phyloP scores from a whole-genome alignment of 2,797 vertebrate species.

The Notoglanidium macrostoma region DNA sequence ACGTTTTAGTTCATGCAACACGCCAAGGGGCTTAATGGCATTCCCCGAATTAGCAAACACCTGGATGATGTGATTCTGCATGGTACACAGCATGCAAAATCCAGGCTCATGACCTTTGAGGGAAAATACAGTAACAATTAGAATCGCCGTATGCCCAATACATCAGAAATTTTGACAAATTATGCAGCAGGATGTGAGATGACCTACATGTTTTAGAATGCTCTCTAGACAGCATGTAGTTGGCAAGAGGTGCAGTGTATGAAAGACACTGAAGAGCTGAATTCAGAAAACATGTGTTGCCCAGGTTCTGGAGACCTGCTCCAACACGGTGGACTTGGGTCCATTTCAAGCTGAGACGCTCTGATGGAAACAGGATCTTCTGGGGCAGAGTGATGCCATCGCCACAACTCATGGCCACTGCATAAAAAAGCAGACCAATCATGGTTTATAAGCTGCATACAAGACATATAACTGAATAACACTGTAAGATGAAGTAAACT shows the following conservation, averaged over 20 bases:
- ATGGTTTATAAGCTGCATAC: neutral
- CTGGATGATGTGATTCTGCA: constrained; percentile 94
- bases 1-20: constrained; percentile 95
- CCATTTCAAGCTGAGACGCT: constrained; percentile 93
- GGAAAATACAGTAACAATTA: neutral
- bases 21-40: constrained; percentile 90
- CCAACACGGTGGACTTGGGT: constrained; percentile 87
- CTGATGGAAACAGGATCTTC: constrained; percentile 89
- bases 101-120: constrained; percentile 87
- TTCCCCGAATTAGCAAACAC: constrained; percentile 90
- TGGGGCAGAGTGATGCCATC: constrained; percentile 92
- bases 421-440: neutral
- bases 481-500: neutral
- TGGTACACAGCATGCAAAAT: constrained; percentile 99
- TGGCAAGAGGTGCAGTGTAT: constrained; percentile 92
- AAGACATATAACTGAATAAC: neutral
- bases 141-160: neutral
- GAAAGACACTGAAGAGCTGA: constrained; percentile 93
- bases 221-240: constrained; percentile 93
- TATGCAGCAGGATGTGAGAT: neutral
- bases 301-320: constrained; percentile 94
- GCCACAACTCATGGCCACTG: constrained; percentile 75
- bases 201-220: constrained; percentile 93
- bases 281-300: constrained; percentile 97
- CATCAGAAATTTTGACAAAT: neutral